A percentile compares a stretch with the other conserved stretches of the same genome.
Conservation (phyloP, 1,140 invertebrate species). For the Heterodera carotae region DNA sequence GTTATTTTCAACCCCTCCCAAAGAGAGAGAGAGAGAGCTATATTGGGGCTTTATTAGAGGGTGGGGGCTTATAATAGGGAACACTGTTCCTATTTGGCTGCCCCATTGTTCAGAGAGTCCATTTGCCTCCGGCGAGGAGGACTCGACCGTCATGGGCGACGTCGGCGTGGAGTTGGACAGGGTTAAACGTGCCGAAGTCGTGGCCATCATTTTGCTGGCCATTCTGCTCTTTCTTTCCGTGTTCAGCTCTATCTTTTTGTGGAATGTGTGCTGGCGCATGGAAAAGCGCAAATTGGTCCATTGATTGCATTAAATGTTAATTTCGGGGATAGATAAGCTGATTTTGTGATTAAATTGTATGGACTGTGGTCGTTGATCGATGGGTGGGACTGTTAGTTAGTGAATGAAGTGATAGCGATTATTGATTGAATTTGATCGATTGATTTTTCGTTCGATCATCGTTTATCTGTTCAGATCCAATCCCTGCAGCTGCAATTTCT, state of each 20-base stretch:
- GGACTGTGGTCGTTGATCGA: too few species aligned
- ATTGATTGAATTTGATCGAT: neutral
- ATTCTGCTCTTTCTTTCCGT: constrained; percentile 49
- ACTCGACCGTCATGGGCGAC: neutral
- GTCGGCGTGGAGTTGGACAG: constrained; percentile 24
- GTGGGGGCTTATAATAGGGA: too few species aligned
- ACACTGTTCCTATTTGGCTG: too few species aligned
- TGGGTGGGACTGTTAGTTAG: too few species aligned
- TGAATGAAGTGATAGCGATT: too few species aligned
- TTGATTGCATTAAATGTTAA: neutral
- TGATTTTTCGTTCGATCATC: constrained; percentile 7
- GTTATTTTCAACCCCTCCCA: too few species aligned
- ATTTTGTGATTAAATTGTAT: too few species aligned
- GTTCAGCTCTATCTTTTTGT: constrained; percentile 47
- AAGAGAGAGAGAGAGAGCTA: too few species aligned
- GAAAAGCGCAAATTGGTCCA: constrained; percentile 51
- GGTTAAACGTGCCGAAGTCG: constrained; percentile 24
- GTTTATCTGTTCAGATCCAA: constrained; percentile 34
- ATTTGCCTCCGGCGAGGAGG: constrained; percentile 3
- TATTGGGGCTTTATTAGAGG: too few species aligned
- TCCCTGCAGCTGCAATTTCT: constrained; percentile 56
- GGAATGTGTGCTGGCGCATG: constrained; percentile 55
- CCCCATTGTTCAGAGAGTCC: constrained; percentile 19
- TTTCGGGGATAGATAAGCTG: too few species aligned
- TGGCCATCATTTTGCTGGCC: constrained; percentile 51